Base-by-base conservation (phyloP, 1,140 invertebrate genomes). In the Agraylea sexmaculata region DNA sequence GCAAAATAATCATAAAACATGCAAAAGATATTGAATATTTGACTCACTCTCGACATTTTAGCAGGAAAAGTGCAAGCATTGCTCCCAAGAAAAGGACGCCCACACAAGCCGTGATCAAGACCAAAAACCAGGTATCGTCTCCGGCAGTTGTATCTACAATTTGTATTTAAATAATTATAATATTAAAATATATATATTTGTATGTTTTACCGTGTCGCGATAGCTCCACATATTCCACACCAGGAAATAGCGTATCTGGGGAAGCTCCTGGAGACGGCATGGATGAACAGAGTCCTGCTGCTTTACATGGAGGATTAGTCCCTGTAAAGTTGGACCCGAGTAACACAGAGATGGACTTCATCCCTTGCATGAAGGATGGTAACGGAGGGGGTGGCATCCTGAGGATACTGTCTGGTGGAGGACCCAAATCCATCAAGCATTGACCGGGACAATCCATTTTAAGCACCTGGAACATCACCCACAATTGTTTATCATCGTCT, bases 1-100 rank as follows among this genome's bases (percentile, higher is more conserved):
- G 30, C 7, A 13, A 32, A 13, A 32, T 13, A 13, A 37, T 37
- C 7, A 6, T 10, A 28, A 10, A 47, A 47, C 41, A 50, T 37
- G 41, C 45, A 47, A 40, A n/a, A 39, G 37, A 34, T 38, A 45
- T 25, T 37, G 47, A 43, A 46, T 25, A 41, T n/a, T n/a, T n/a
- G 42, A 80, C 80, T 78, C 68, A 85, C 81, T 84, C 80, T 74
- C 81, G 71, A 61, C 80, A 85, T 56, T 83, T 80, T 22, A 86
- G 70, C 15, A 87, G 68, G 46, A 86, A 76, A 12, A 84, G 70
- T 0, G 83, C 81, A 17, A 88, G 61, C 13, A 87, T 59, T 3
- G 80, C 77, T 34, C 81, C 82, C 11, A 87, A 67, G 35, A 84
- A 73, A 11, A 86, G 70, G 5, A 86, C 77, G 7, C 79, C 82